Percentiles rank a stretch among this genome's conserved stretches.
These are phyloP conservation scores for Gastrophryne carolinensis DNA, from an alignment of 2,797 vertebrate genomes.

Conservation along the genomic window DNA sequence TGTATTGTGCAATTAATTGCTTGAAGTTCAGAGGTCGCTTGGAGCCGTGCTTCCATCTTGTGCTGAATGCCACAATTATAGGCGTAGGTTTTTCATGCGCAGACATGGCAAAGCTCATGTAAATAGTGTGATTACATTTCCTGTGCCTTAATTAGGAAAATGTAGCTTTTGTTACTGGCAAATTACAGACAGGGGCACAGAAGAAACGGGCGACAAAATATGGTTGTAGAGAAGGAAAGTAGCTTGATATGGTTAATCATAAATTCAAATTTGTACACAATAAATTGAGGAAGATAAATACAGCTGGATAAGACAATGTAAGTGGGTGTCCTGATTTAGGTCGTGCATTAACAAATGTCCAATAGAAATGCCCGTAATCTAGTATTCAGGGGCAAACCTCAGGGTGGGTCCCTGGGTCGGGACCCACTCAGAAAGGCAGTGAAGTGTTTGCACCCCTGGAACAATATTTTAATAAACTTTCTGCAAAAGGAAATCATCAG, in stretches of 20 bases:
- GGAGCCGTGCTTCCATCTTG: not conserved
- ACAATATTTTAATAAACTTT: no score
- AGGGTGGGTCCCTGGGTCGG: no score
- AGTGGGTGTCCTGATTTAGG: no score
- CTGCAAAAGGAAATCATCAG: no score
- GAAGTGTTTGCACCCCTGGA: no score
- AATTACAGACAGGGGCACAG: slow-evolving; percentile 22
- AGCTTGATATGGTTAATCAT: not conserved
- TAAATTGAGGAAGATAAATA: not conserved
- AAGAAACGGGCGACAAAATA: not conserved
- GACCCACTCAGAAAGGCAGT: no score
- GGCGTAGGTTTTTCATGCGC: slow-evolving; percentile 10
- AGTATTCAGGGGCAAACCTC: no score
- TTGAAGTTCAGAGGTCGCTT: not conserved
- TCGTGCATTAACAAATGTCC: no score
- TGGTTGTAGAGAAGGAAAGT: not conserved
- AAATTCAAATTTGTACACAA: not conserved
- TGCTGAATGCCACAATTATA: slow-evolving; percentile 10
- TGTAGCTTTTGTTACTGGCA: slow-evolving; percentile 29
- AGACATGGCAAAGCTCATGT: slow-evolving; percentile 9
- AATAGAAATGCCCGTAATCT: no score
- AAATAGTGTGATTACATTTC: slow-evolving; percentile 35
- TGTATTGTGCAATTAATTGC: slow-evolving; percentile 3
- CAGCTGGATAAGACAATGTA: no score
- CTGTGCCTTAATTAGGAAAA: slow-evolving; percentile 43